These are phyloP conservation scores for Sebastes taczanowskii DNA, from an alignment of 2,797 vertebrate genomes.

Conservation along the genomic window DNA sequence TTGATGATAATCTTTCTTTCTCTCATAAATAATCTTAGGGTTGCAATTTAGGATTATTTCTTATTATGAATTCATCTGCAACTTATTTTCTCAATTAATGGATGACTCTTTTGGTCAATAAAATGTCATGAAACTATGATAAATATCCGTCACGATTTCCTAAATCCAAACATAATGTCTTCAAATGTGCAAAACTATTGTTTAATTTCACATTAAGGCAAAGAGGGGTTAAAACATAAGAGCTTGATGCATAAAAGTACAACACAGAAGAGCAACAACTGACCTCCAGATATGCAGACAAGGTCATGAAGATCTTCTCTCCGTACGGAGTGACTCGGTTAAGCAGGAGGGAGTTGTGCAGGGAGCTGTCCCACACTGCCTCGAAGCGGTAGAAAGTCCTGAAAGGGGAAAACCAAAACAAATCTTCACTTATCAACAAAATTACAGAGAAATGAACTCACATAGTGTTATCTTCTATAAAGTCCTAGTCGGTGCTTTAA, in stretches of 20 bases:
- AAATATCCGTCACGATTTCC: no score
- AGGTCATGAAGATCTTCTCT: slow-evolving; percentile 98
- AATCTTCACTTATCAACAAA: background rate
- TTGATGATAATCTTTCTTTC: no score
- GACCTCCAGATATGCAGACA: slow-evolving; percentile 98
- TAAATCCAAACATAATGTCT: no score
- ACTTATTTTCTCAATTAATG: no score
- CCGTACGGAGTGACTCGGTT: slow-evolving; percentile 96
- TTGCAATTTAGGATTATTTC: no score
- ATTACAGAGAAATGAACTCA: background rate
- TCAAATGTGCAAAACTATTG: no score
- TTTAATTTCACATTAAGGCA: background rate
- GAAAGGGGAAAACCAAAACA: slow-evolving; percentile 12
- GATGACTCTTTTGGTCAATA: no score
- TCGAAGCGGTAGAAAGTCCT: slow-evolving; percentile 98
- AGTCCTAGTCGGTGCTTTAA: background rate
- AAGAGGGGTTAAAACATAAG: background rate
- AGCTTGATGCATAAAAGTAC: background rate
- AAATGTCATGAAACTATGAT: no score
- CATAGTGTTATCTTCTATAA: background rate
- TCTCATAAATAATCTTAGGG: no score
- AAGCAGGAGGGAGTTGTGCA: slow-evolving; percentile 97
- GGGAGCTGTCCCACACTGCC: slow-evolving; percentile 98
- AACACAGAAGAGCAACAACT: slow-evolving; percentile 29
- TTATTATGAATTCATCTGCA: no score